phyloP scores from a whole-genome alignment of 2,113 vertebrate genomes.

The Parus major region DNA sequence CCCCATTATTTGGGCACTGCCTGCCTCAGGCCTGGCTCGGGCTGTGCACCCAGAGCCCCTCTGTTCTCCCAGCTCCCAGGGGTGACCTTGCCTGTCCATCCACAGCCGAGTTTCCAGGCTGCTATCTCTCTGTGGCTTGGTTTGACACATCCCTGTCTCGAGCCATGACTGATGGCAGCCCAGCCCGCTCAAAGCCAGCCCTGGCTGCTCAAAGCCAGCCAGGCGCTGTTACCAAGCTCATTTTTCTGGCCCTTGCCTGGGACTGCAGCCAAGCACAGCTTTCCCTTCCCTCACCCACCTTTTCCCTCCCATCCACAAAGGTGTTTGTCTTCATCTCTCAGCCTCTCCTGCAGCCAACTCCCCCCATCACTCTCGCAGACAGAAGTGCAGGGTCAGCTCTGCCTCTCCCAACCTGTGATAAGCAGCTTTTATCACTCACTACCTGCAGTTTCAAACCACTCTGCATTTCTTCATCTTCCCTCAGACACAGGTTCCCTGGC shows the following conservation, averaged over 20 bases:
- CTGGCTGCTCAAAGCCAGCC: not conserved
- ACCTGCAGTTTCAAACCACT: not conserved
- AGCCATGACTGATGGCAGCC: not conserved
- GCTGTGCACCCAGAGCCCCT: not conserved
- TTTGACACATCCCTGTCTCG: conserved; percentile 15
- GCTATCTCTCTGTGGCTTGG: not conserved
- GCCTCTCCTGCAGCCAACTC: not conserved
- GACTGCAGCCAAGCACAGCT: conserved; percentile 39
- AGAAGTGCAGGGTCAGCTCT: conserved; percentile 65
- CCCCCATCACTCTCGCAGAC: conserved; percentile 27
- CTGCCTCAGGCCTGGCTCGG: not conserved
- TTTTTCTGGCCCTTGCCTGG: conserved; percentile 12
- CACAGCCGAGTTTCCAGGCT: not conserved
- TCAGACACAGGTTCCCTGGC: not conserved
- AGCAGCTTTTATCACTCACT: conserved; percentile 32
- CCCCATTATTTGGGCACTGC: not conserved
- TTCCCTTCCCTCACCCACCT: conserved; percentile 24
- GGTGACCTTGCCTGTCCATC: not conserved
- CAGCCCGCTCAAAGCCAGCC: not conserved
- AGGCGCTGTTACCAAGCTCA: not conserved
- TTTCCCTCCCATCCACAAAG: conserved; percentile 4
- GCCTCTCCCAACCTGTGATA: not conserved
- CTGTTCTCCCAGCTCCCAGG: not conserved
- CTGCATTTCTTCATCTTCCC: not conserved
- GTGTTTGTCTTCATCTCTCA: conserved; percentile 58